Evolutionary conservation across 2,797 vertebrate genomes (phyloP), one percentile per base, ranked within the genome.

Genomic region (Todus mexicanus): DNA sequence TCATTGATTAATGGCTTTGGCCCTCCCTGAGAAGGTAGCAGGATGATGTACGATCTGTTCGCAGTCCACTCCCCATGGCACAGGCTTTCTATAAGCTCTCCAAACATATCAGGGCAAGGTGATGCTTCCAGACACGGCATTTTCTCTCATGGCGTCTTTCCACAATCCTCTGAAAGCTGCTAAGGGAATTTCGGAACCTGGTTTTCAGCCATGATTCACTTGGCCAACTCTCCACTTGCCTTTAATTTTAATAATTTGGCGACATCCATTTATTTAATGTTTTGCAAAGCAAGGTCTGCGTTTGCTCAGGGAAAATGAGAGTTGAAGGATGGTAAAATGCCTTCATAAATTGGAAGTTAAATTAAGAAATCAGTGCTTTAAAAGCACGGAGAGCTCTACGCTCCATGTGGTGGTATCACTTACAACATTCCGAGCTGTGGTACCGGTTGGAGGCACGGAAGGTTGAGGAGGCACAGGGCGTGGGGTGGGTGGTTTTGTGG

Each of bases 181-280:
- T 74, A 3, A 5, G 93, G 93, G 94, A 89, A 48, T 90, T 84
- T 70, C 77, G 81, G 72, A 40, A 94, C 78, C 78, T 94, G 95
- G 45, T 93, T 88, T 90, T 61, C 89, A 94, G 93, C 95, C 94
- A 57, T 3, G n/a, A n/a, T 80, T 92, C 12, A 0, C 83, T 94
- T 82, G 93, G 92, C 93, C 91, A 91, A 35, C 72, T 70, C 80
- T 23, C 45, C 80, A 21, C 94, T 95, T 45, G 86, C 90, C 75
- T 94, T 91, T 92, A 66, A 73, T 92, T 93, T 87, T 73, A 92
- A 94, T 95, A 93, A 94, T 88, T 92, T 94, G 92, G 92, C 40
- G 47, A 93, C 84, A 75, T 89, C 75, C 88, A 68, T 83, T 89
- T 61, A 77, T 92, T 94, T 68, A 85, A 59, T 5, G 0, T 87